Conservation (phyloP, 2,888 invertebrate genomes). For the Trichacis sp. region DNA sequence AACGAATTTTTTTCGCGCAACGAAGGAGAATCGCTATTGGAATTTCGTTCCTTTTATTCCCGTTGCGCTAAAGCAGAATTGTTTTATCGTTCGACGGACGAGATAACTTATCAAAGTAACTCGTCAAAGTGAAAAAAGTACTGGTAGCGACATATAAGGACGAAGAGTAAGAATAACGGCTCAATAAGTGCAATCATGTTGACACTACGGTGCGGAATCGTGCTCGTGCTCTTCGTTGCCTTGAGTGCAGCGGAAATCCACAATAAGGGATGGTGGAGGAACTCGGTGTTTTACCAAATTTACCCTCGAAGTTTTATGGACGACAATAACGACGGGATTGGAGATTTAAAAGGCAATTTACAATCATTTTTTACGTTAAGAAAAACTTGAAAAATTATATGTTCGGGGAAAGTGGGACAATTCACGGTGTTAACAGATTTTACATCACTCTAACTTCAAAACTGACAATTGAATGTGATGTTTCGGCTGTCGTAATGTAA, state of each 20-base stretch:
- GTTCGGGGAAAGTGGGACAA: no score
- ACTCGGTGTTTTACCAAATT: slow-evolving; percentile 60
- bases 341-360: slow-evolving; percentile 56
- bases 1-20: neutral
- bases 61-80: neutral
- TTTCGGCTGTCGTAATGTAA: no score
- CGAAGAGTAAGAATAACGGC: slow-evolving; percentile 3
- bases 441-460: no score
- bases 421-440: no score
- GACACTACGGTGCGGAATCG: slow-evolving; percentile 18
- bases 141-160: slow-evolving; percentile 37
- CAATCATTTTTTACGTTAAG: no score
- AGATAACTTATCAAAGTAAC: slow-evolving; percentile 42
- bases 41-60: neutral
- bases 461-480: no score
- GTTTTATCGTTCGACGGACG: neutral
- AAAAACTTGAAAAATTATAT: no score
- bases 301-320: slow-evolving; percentile 63
- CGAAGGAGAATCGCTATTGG: neutral
- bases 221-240: slow-evolving; percentile 43
- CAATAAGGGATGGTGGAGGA: slow-evolving; percentile 61
- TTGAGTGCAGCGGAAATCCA: slow-evolving; percentile 47
- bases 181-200: slow-evolving; percentile 37
- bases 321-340: slow-evolving; percentile 54
- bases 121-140: slow-evolving; percentile 17